Evolutionary conservation across 2,113 vertebrate species (phyloP), one percentile per base, ranked within the genome.

Genomic region (Collichthys lucidus): DNA sequence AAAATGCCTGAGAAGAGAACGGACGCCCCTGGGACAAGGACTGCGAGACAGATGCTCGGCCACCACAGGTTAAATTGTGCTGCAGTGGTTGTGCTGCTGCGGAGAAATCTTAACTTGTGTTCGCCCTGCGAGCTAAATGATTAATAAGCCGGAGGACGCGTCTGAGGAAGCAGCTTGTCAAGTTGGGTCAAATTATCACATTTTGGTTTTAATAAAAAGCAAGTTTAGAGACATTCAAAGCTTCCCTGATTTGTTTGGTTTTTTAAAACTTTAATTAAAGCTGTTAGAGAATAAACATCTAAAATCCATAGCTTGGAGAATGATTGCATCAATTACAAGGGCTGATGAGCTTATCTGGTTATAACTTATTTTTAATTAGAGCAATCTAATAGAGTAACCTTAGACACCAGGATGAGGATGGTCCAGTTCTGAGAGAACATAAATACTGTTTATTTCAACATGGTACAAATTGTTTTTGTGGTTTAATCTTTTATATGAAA

Each of bases 301-400:
- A 68, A 60, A 69, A 46, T 0, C 11, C 4, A 62, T 10, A 16
- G 15, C n/a, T 49, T 67, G 46, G 24, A 71, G 53, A 56, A 22
- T 17, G 46, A 46, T 31, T 82, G 3, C 22, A 62, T 52, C 61
- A 56, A n/a, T 76, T 56, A 62, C 40, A n/a, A 24, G 20, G 5
- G 24, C 9, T 42, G 24, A 80, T 20, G 17, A 77, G 42, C 35
- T 12, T 0, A 22, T 65, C 42, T 70, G 20, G 74, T 73, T 73
- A n/a, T n/a, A n/a, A n/a, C n/a, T n/a, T n/a, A 49, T 20, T 57
- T 80, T 53, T 44, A 67, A 64, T 73, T 63, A 61, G 72, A 19
- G 3, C 65, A 62, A 40, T 46, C 35, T 2, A 63, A 26, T 5
- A 20, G 46, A 31, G 46, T 24, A 29, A 60, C 50, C 50, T 44